Conservation (phyloP, 92 coral and sea anemone species). For the Nematostella vectensis region DNA sequence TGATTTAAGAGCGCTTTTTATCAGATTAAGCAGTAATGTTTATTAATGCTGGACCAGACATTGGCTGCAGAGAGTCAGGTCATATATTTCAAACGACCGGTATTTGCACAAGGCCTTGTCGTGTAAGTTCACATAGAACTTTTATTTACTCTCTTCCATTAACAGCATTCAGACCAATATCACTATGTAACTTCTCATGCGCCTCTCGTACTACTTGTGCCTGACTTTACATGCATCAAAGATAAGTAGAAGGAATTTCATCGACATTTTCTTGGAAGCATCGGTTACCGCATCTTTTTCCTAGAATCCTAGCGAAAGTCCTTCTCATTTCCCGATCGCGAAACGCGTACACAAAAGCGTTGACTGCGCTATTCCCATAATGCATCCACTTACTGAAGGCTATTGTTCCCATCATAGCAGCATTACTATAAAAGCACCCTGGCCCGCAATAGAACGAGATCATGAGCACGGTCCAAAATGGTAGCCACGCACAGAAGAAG, state of each 20-base stretch:
- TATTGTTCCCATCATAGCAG: conserved; percentile 7
- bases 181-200: too few species aligned
- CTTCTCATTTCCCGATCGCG: conserved; percentile 29
- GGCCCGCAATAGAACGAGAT: conserved; percentile 22
- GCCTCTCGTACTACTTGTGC: too few species aligned
- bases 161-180: too few species aligned
- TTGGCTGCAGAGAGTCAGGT: too few species aligned
- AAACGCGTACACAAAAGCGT: conserved; percentile 32
- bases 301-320: conserved; percentile 28
- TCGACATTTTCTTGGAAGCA: conserved; percentile 6
- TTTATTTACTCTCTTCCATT: too few species aligned
- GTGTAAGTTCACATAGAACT: too few species aligned
- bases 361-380: conserved; percentile 30
- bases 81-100: too few species aligned
- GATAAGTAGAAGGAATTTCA: conserved; percentile 8
- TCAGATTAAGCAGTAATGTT: too few species aligned
- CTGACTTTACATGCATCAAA: too few species aligned
- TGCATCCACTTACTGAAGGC: conserved; percentile 40
- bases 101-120: too few species aligned
- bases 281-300: conserved; percentile 5
- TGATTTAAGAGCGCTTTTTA: too few species aligned
- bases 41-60: too few species aligned
- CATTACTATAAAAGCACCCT: conserved; percentile 5
- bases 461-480: conserved; percentile 38
- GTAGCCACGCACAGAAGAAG: conserved; percentile 59